Evolutionary conservation across 2,888 invertebrate genomes (phyloP), one percentile per base, ranked within the genome.

Genomic region (Synergus laeviventris): DNA sequence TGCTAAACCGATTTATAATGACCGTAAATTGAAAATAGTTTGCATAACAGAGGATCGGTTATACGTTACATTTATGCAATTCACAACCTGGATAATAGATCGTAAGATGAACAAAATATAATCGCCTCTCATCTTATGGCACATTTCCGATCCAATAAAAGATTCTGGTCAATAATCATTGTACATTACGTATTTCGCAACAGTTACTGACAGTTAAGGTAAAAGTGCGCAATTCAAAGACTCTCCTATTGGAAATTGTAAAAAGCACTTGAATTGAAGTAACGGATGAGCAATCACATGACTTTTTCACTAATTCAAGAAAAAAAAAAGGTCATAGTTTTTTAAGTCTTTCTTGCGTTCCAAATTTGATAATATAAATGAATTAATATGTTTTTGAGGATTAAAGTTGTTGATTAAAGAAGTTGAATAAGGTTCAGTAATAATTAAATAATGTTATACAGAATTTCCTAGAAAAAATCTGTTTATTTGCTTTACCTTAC

Each of bases 121-220:
- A 66, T 66, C 16, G 21, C 42, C 66, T 66, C 66, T 66, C 42
- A 8, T 16, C 21, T 45, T 45, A 21, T 45, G 64, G 42, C 39
- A 64, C 12, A 70, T 49, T 49, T 49, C 31, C 45, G 70, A 70
- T 70, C 11, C 49, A 70, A 70, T 70, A 49, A 70, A 70, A 49
- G n/a, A 66, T 66, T 66, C 70, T 70, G n/a, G 31, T 42, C 70
- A 70, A 70, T 49, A 70, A 70, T 49, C 24, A 31, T 70, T 1
- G n/a, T 49, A 31, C 45, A 70, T 70, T 49, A 45, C 45, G 45
- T 70, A 70, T 70, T 49, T 70, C 31, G 66, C 45, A 70, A 45
- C 31, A 45, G 45, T 70, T 70, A 49, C 31, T 49, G n/a, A 45
- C 70, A 31, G 24, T 49, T 49, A 70, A 18, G 49, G 70, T 31